These are phyloP conservation scores for Bovichtus diacanthus DNA, from an alignment of 2,797 vertebrate genomes.

Conservation along the genomic window DNA sequence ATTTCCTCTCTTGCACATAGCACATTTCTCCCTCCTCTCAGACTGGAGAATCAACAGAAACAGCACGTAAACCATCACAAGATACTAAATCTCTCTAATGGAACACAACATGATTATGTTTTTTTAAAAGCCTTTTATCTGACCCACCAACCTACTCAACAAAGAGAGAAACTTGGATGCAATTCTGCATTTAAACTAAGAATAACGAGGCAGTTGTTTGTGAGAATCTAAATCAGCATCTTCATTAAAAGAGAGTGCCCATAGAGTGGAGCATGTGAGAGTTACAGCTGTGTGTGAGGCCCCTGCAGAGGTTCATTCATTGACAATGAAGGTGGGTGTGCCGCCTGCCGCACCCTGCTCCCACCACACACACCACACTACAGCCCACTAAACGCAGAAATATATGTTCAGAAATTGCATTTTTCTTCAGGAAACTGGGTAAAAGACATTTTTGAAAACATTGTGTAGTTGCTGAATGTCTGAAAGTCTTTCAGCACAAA, in stretches of 20 bases:
- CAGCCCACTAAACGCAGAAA: constrained; percentile 4
- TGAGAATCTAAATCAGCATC: not conserved
- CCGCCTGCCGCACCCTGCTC: constrained; percentile 72
- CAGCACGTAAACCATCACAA: not conserved
- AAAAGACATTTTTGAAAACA: not conserved
- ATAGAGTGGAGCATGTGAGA: not conserved
- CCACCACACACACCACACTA: constrained; percentile 24
- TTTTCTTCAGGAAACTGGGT: not conserved
- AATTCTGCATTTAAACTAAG: not conserved
- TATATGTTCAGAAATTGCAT: not conserved
- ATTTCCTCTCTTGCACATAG: not conserved
- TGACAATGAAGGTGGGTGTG: constrained; percentile 73
- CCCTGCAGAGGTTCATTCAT: constrained; percentile 67
- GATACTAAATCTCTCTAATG: not conserved
- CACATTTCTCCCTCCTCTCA: no score
- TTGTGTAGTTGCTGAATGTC: accelerated
- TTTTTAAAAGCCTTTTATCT: not conserved
- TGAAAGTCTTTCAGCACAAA: not conserved
- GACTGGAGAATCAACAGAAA: not conserved
- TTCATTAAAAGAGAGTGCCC: not conserved
- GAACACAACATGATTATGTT: not conserved
- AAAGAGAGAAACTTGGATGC: not conserved
- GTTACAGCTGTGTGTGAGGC: constrained; percentile 24
- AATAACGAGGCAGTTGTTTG: not conserved
- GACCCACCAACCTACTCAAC: not conserved